Evolutionary conservation across 2,113 vertebrate species (phyloP).

Genomic region (Crypturellus undulatus): DNA sequence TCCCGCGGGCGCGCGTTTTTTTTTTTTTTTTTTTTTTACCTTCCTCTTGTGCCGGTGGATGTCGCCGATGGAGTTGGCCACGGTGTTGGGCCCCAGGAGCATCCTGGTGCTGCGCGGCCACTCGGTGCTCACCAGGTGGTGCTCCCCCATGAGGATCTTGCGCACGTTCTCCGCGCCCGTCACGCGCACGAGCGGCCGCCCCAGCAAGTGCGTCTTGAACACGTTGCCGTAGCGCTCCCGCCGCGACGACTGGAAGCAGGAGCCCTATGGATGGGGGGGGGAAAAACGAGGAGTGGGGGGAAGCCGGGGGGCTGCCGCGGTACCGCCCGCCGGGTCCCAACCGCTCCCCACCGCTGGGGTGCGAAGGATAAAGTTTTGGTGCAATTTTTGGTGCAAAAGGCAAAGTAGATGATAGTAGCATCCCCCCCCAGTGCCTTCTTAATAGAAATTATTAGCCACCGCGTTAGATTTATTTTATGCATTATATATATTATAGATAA

Average conservation of each 20-base stretch:
- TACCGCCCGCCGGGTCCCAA: background rate
- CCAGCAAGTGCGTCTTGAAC: slow-evolving; percentile 96
- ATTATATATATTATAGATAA: too few species aligned
- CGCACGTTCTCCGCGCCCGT: slow-evolving; percentile 94
- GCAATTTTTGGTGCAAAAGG: too few species aligned
- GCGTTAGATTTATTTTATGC: background rate
- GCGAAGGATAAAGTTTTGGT: too few species aligned
- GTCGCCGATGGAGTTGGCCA: slow-evolving; percentile 96
- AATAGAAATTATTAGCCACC: background rate
- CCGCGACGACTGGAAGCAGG: slow-evolving; percentile 83
- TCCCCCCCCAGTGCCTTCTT: background rate
- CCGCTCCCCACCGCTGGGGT: too few species aligned
- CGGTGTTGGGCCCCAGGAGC: slow-evolving; percentile 92
- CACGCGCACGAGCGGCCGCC: slow-evolving; percentile 92
- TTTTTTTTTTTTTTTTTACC: slow-evolving; percentile 62
- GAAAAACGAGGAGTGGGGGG: background rate
- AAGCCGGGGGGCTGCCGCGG: background rate
- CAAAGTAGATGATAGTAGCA: too few species aligned
- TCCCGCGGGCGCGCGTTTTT: too few species aligned
- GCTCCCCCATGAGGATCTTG: slow-evolving; percentile 96
- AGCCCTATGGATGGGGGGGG: slow-evolving; percentile 73
- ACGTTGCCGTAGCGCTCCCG: slow-evolving; percentile 93
- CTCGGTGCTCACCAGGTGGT: slow-evolving; percentile 93
- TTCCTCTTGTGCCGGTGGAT: slow-evolving; percentile 95
- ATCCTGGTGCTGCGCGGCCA: slow-evolving; percentile 96